A percentile compares a stretch with the other conserved stretches of the same genome.
These are phyloP conservation scores for Lepidotrigona ventralis DNA, from an alignment of 1,140 invertebrate species.

Conservation along the genomic window DNA sequence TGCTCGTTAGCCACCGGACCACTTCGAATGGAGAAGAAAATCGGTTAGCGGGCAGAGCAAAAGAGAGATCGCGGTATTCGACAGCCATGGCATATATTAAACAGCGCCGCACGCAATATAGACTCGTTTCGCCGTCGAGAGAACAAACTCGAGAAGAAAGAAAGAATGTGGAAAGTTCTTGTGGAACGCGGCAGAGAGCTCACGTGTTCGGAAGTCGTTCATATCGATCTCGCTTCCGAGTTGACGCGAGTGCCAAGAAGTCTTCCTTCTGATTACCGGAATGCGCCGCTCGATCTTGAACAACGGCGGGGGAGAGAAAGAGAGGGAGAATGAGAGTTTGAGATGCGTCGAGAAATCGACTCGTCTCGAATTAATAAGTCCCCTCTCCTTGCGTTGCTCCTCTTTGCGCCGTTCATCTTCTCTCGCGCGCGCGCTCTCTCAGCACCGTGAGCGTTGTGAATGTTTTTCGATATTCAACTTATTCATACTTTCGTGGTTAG, in stretches of 20 bases:
- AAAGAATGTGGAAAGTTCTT: conserved; percentile 10
- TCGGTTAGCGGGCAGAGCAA: neutral
- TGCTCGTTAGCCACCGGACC: neutral
- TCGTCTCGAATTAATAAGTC: neutral
- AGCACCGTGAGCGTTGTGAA: neutral
- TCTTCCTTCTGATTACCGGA: conserved; percentile 12
- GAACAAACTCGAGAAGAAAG: neutral
- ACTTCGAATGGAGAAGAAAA: no score
- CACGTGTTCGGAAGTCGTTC: conserved; percentile 7
- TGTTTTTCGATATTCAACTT: neutral
- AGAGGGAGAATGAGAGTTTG: no score
- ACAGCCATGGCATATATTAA: neutral
- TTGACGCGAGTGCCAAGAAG: conserved; percentile 11
- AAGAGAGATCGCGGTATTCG: neutral
- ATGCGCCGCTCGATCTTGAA: neutral
- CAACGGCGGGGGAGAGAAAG: neutral
- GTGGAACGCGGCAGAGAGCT: neutral
- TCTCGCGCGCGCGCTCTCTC: neutral
- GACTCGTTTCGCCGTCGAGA: neutral
- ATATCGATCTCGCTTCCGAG: conserved; percentile 14
- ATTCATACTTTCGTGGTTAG: neutral
- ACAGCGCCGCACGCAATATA: neutral
- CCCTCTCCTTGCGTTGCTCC: neutral
- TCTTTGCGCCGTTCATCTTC: no score
- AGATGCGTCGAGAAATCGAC: neutral